Evolutionary conservation across 64 coral and sea anemone genomes (phyloP).

Genomic region (Montipora efflorescens): DNA sequence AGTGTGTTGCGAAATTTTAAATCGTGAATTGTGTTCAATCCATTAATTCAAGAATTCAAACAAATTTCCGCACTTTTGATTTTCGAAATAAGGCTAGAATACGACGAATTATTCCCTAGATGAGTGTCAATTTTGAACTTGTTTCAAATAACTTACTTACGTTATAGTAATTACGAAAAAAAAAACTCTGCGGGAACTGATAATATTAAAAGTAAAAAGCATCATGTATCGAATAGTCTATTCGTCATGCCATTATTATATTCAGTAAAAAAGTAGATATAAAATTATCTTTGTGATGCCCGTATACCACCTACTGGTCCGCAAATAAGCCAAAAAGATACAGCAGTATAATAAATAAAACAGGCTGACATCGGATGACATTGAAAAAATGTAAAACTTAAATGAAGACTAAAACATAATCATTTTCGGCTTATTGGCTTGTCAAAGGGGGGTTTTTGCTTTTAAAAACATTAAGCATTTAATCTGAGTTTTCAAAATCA

Average conservation of each 20-base stretch:
- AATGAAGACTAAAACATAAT: slow-evolving; percentile 22
- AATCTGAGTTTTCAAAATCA: neutral
- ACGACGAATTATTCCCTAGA: neutral
- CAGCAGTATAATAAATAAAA: neutral
- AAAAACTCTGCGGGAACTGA: neutral
- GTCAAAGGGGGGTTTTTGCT: slow-evolving; percentile 41
- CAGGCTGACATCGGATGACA: slow-evolving; percentile 17
- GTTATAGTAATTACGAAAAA: neutral
- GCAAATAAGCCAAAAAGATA: slow-evolving; percentile 24
- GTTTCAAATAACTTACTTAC: neutral
- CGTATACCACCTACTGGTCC: neutral
- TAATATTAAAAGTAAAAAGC: slow-evolving; percentile 1
- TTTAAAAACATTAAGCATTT: slow-evolving; percentile 12
- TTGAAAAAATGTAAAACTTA: slow-evolving; percentile 28
- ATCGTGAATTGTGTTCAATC: neutral
- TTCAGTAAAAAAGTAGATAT: neutral
- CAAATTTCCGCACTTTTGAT: neutral
- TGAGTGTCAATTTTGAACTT: neutral
- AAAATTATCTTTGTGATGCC: neutral
- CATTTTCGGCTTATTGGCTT: slow-evolving; percentile 46
- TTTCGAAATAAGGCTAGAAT: neutral
- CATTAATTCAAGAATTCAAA: neutral
- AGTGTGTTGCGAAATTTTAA: neutral
- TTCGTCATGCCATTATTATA: neutral
- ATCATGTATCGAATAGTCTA: neutral